A percentile compares a stretch with the other conserved stretches of the same genome.
Evolutionary conservation across 1,140 invertebrate species (phyloP).

Genomic region (Psix sp.): DNA sequence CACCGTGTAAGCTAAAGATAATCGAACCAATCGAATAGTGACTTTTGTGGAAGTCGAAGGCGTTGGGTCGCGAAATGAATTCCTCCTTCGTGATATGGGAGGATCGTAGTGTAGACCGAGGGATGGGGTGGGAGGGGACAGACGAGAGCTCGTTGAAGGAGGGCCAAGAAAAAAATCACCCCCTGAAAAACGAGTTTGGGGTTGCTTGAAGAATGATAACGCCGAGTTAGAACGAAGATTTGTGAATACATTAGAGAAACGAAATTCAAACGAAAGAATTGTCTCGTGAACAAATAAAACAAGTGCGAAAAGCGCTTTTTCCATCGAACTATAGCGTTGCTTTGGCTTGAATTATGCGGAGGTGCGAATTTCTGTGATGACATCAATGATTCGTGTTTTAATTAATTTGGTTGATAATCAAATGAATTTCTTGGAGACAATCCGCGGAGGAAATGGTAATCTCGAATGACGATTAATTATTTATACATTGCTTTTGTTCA

Average conservation of each 20-base stretch:
- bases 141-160: slow-evolving; percentile 42
- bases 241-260: slow-evolving; percentile 73
- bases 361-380: too few relatives aligned
- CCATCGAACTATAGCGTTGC: too few relatives aligned
- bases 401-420: too few relatives aligned
- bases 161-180: slow-evolving; percentile 54
- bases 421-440: too few relatives aligned
- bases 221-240: slow-evolving; percentile 71
- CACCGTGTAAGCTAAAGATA: slow-evolving; percentile 69
- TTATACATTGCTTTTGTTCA: slow-evolving; percentile 14
- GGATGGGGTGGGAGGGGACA: slow-evolving; percentile 31
- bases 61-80: slow-evolving; percentile 74
- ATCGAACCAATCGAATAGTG: slow-evolving; percentile 72
- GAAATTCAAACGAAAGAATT: slow-evolving; percentile 42
- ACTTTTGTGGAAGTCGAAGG: slow-evolving; percentile 67
- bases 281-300: slow-evolving; percentile 47
- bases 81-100: slow-evolving; percentile 60
- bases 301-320: too few relatives aligned
- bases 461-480: background rate
- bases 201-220: slow-evolving; percentile 70
- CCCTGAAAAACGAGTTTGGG: slow-evolving; percentile 58
- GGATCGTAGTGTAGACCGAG: slow-evolving; percentile 44
- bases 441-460: too few relatives aligned
- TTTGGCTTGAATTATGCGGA: too few relatives aligned
- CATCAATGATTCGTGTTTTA: too few relatives aligned